Evolutionary conservation across 1,140 invertebrate genomes (phyloP), one percentile per base, ranked within the genome.

Genomic region (Cydia strobilella): DNA sequence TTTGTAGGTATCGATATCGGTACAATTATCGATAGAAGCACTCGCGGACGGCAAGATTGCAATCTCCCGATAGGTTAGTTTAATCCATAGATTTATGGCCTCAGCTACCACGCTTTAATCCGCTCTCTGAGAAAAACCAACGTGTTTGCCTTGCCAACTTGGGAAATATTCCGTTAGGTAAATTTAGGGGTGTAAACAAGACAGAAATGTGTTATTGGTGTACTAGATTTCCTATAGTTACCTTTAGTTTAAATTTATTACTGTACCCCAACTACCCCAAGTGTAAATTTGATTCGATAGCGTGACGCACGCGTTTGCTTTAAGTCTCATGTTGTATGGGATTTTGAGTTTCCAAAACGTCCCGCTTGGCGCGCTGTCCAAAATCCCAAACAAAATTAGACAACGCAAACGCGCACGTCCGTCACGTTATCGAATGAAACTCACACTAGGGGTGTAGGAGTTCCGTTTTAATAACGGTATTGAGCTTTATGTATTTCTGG

Each of bases 81-180:
- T 85, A 90, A 89, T 88, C 83, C 82, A 79, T 77, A 85, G 86
- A 89, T 89, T 89, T 89, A 90, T 90, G 82, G 85, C 79, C 73
- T 76, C 71, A 74, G 84, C 83, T 80, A 77, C 80, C 77, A 77
- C 72, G 63, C 74, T 79, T 84, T 84, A 82, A 80, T 82, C 80
- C 74, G 72, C 77, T 79, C 73, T 35, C 73, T 77, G 72, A 76
- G 77, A 78, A 83, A 82, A 81, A 77, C 65, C 65, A 75, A 42
- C 54, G 66, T 62, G 31, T 51, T 39, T 54, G 66, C 71, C 75
- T 63, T 62, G 65, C 65, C 65, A 73, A 75, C 69, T 76, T 74
- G 63, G 63, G 18, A 23, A 66, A 69, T 69, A 69, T 69, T 69
- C 35, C 35, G 65, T 18, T 69, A 69, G 65, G 65, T 69, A 69